Conservation (phyloP, 2,113 vertebrate genomes). For the Melanotaenia duboulayi region DNA sequence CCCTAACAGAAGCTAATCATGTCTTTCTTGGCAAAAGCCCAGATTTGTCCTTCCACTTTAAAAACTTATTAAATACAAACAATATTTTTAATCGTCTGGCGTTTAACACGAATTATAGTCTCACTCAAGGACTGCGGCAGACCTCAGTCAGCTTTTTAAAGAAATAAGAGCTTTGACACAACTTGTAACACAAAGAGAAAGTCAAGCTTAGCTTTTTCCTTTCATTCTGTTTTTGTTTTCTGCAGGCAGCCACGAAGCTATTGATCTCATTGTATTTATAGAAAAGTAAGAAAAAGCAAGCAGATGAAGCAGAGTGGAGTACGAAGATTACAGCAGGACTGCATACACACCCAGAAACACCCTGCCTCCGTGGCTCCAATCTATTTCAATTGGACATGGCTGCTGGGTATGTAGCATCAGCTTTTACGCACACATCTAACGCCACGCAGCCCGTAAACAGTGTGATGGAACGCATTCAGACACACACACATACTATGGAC, state of each 20-base stretch:
- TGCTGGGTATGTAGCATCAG: conserved; percentile 50
- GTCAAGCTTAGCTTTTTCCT: not conserved
- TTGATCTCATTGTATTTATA: conserved; percentile 63
- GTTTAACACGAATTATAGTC: not conserved
- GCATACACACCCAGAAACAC: conserved; percentile 53
- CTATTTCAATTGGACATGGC: conserved; percentile 79
- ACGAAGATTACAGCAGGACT: conserved; percentile 55
- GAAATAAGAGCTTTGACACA: not conserved
- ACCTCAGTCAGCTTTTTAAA: not conserved
- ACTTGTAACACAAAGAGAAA: conserved; percentile 2
- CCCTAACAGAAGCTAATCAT: too few species aligned
- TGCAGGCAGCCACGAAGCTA: conserved; percentile 20
- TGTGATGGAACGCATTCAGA: conserved; percentile 49
- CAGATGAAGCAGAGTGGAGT: conserved; percentile 43
- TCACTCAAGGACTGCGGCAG: not conserved
- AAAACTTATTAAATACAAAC: not conserved
- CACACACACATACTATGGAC: not conserved
- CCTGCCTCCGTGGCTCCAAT: conserved; percentile 65
- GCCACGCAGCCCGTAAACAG: conserved; percentile 46
- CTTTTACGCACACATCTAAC: conserved; percentile 52
- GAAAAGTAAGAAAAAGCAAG: conserved; percentile 43
- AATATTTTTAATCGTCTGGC: not conserved
- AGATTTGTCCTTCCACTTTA: not conserved
- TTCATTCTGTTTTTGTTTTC: conserved; percentile 52
- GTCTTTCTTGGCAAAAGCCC: too few species aligned